Percentiles rank a stretch among this genome's conserved stretches.
These are phyloP conservation scores for Lepetodrilus schrolli DNA, from an alignment of 2,888 invertebrate species.

Conservation along the genomic window DNA sequence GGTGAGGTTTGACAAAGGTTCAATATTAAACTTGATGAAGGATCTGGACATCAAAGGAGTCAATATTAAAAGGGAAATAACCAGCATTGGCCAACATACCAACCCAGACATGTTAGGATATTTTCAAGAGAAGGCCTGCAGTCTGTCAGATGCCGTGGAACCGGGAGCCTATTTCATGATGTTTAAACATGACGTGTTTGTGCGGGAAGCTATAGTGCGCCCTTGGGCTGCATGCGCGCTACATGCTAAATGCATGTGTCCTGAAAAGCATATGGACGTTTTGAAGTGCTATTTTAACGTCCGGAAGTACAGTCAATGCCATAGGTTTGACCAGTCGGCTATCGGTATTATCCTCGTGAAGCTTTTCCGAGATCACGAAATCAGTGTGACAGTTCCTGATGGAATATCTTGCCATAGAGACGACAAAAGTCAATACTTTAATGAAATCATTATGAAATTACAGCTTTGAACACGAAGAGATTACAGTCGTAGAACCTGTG, in stretches of 20 bases:
- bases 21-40: not conserved
- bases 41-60: not conserved
- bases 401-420: no score
- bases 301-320: slow-evolving; percentile 27
- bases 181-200: slow-evolving; percentile 23
- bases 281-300: not conserved
- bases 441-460: no score
- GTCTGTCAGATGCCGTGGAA: not conserved
- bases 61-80: not conserved
- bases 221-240: slow-evolving; percentile 31
- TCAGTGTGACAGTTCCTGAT: not conserved
- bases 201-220: not conserved
- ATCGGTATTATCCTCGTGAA: slow-evolving; percentile 20
- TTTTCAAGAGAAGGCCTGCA: slow-evolving; percentile 20
- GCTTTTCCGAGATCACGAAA: slow-evolving; percentile 25
- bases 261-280: not conserved
- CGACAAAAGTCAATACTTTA: no score
- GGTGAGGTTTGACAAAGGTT: not conserved
- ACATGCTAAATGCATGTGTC: slow-evolving; percentile 24
- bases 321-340: slow-evolving; percentile 32
- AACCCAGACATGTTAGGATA: slow-evolving; percentile 8
- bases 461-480: no score
- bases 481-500: no score
- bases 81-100: not conserved
- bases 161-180: slow-evolving; percentile 14